Evolutionary conservation across 1,140 invertebrate species (phyloP).

Genomic region (Cyphomyrmex costatus): DNA sequence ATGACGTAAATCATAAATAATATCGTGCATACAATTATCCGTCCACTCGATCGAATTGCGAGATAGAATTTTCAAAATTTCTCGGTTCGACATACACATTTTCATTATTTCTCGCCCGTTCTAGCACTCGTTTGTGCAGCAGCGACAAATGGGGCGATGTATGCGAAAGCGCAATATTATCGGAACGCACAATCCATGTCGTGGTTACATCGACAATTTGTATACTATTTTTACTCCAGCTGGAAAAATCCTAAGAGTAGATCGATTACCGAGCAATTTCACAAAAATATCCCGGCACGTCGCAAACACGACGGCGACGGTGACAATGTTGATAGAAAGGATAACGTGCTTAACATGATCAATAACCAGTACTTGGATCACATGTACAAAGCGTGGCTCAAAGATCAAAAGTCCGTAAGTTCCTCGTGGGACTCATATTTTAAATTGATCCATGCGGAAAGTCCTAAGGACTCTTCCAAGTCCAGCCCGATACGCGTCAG

Average conservation of each 20-base stretch:
- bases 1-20: conserved; percentile 15
- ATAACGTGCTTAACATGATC: conserved; percentile 67
- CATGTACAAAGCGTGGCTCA: conserved; percentile 75
- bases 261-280: background rate
- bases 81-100: background rate
- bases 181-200: background rate
- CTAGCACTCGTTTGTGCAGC: background rate
- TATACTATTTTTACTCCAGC: background rate
- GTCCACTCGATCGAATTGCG: background rate
- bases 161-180: conserved; percentile 17
- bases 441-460: conserved; percentile 71
- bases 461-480: background rate
- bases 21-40: conserved; percentile 7
- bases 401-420: conserved; percentile 73
- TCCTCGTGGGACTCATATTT: conserved; percentile 86
- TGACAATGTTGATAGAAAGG: background rate
- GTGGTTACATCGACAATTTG: background rate
- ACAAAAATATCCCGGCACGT: conserved; percentile 1
- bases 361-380: conserved; percentile 79
- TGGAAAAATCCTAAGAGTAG: background rate
- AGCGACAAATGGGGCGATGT: conserved; percentile 58
- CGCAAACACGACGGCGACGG: conserved; percentile 33
- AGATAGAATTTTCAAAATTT: conserved; percentile 10
- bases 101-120: background rate
- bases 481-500: background rate